Evolutionary conservation across 2,797 vertebrate genomes (phyloP).

Genomic region (Coregonus ussuriensis): DNA sequence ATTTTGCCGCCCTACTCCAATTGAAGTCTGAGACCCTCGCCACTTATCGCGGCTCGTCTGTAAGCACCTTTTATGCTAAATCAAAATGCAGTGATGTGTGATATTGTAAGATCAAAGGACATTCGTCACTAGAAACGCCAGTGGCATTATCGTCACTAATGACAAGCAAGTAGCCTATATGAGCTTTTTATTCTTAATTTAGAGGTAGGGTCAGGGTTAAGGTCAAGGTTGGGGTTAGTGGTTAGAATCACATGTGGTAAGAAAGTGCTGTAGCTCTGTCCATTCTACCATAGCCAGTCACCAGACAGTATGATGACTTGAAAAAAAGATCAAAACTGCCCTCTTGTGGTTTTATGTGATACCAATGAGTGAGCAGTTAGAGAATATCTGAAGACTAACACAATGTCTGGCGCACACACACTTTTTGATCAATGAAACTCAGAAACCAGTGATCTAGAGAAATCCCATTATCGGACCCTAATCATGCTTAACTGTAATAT

Average conservation of each 20-base stretch:
- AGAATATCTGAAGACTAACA: neutral
- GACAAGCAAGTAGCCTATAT: neutral
- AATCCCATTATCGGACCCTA: too few species aligned
- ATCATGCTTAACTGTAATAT: too few species aligned
- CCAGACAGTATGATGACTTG: neutral
- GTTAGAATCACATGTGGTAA: slow-evolving; percentile 2
- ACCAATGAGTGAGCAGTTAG: slow-evolving; percentile 8
- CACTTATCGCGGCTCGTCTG: too few species aligned
- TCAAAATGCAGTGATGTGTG: neutral
- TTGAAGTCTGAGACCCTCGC: too few species aligned
- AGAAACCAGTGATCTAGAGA: neutral
- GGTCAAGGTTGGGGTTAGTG: too few species aligned
- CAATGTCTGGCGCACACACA: neutral
- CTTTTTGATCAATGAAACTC: neutral
- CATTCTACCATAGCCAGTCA: slow-evolving; percentile 6
- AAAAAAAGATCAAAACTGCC: slow-evolving; percentile 64
- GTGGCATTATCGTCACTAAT: too few species aligned
- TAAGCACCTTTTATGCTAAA: too few species aligned
- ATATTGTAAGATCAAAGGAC: slow-evolving; percentile 3
- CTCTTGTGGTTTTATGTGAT: slow-evolving; percentile 60
- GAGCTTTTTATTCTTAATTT: neutral
- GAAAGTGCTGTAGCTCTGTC: neutral
- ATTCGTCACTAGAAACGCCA: neutral
- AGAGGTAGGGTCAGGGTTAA: neutral
- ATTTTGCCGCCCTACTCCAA: too few species aligned